Conservation (phyloP, 2,797 vertebrate genomes). For the Triplophysa bombifrons region DNA sequence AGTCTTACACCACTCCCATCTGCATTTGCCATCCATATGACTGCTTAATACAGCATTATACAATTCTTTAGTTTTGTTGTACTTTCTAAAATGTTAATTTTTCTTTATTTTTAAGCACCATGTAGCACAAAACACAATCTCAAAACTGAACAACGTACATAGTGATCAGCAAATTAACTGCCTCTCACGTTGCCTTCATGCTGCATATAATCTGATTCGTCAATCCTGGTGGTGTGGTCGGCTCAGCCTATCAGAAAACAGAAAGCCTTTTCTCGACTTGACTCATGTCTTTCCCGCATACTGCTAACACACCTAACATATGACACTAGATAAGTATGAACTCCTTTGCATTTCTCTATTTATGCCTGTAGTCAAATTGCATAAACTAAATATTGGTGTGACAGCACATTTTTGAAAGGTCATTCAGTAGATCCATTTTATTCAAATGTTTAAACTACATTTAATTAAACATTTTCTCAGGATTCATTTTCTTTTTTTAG, state of each 20-base stretch:
- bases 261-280: neutral
- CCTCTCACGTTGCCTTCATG: slow-evolving; percentile 31
- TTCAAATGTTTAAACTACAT: too few species aligned
- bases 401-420: neutral
- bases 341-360: neutral
- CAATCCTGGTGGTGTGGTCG: slow-evolving; percentile 70
- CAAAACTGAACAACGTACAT: slow-evolving; percentile 2
- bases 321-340: neutral
- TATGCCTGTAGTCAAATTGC: neutral
- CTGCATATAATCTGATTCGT: slow-evolving; percentile 53
- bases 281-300: slow-evolving; percentile 18
- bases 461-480: too few species aligned
- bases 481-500: too few species aligned
- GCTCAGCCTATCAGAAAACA: slow-evolving; percentile 65
- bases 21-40: neutral
- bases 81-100: neutral
- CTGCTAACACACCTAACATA: slow-evolving; percentile 3
- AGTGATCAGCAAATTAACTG: slow-evolving; percentile 3
- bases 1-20: neutral
- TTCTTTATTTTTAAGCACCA: neutral
- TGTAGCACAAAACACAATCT: neutral
- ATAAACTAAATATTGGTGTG: neutral
- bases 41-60: neutral
- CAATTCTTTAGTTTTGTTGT: neutral
- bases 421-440: too few species aligned